These are phyloP conservation scores for Anguilla japonica DNA, from an alignment of 2,113 vertebrate species.

Conservation along the genomic window DNA sequence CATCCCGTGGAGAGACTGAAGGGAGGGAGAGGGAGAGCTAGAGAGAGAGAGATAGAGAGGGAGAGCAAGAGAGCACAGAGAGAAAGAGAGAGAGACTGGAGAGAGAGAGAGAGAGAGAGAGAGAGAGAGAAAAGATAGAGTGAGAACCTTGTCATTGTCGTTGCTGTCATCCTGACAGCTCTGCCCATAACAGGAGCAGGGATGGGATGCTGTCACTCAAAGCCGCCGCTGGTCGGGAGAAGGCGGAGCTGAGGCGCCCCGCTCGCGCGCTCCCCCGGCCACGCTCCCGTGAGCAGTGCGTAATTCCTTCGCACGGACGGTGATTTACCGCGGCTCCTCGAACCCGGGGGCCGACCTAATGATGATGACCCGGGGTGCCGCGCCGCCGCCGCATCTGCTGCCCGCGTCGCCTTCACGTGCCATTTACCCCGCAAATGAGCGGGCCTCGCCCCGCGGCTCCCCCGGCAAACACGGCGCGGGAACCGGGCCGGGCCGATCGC, in stretches of 20 bases:
- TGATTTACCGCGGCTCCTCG: conserved; percentile 54
- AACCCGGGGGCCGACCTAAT: conserved; percentile 48
- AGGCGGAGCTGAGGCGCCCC: conserved; percentile 38
- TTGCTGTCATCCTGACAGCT: neutral
- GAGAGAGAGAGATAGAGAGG: conserved; percentile 42
- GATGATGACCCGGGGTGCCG: conserved; percentile 47
- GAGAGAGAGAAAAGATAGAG: conserved; percentile 4
- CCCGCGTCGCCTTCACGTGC: conserved; percentile 60
- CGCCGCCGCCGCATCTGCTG: conserved; percentile 51
- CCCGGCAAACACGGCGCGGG: conserved; percentile 31
- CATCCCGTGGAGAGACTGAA: conserved; percentile 9
- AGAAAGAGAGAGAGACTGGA: no score
- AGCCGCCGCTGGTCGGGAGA: neutral
- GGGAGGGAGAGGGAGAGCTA: conserved; percentile 28
- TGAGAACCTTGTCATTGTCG: neutral
- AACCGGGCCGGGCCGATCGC: conserved; percentile 45
- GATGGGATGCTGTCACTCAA: neutral
- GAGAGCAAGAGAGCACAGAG: neutral
- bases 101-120: neutral
- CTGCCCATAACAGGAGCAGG: neutral
- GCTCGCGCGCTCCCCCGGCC: conserved; percentile 40
- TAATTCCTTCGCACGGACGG: conserved; percentile 58
- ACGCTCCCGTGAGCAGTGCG: conserved; percentile 57
- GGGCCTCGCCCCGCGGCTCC: conserved; percentile 45
- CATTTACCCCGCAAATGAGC: conserved; percentile 61